phyloP scores from a whole-genome alignment of 2,888 invertebrate species.

The Volucella bombylans region DNA sequence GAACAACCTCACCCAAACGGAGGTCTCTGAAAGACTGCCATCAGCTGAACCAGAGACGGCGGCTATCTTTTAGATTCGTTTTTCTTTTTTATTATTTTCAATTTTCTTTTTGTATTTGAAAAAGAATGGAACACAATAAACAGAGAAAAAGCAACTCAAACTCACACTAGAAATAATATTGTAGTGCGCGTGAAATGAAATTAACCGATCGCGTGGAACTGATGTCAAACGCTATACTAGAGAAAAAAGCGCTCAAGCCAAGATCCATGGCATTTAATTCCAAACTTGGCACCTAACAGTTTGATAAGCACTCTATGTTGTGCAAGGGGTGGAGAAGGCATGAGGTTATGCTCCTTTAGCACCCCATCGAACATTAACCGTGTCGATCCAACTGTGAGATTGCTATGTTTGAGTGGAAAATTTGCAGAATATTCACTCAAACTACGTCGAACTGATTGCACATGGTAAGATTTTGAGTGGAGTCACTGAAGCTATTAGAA shows the following conservation, averaged over 20 bases:
- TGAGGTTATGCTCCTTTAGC: background rate
- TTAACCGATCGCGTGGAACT: constrained; percentile 15
- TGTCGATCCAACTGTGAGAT: background rate
- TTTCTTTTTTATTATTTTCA: constrained; percentile 25
- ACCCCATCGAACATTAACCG: background rate
- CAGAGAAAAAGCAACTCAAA: constrained; percentile 45
- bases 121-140: constrained; percentile 51
- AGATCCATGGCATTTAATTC: background rate
- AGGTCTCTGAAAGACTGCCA: constrained; percentile 66
- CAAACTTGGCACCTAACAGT: background rate
- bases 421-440: constrained; percentile 3
- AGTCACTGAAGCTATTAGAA: too few relatives aligned
- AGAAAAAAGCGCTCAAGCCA: background rate
- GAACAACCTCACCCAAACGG: constrained; percentile 52
- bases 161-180: constrained; percentile 32
- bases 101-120: constrained; percentile 16
- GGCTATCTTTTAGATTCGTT: constrained; percentile 55
- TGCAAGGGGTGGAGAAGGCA: background rate
- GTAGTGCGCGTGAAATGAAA: background rate
- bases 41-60: constrained; percentile 41
- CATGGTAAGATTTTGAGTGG: background rate
- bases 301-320: background rate
- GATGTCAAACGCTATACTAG: background rate
- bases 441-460: constrained; percentile 24
- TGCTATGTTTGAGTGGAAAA: constrained; percentile 21